phyloP scores from a whole-genome alignment of 2,113 vertebrate species.

The Scopus umbretta region DNA sequence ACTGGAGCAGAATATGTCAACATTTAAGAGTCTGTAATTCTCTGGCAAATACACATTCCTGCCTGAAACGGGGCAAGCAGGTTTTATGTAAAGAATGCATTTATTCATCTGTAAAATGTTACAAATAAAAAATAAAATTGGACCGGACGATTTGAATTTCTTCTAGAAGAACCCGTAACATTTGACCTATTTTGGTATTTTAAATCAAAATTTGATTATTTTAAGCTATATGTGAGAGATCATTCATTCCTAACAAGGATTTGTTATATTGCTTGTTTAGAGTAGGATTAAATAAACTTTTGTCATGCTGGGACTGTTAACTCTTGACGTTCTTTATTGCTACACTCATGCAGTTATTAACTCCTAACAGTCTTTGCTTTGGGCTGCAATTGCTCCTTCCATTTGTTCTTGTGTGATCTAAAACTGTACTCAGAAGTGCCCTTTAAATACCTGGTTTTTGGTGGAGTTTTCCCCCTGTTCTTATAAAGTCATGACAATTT shows the following conservation, averaged over 20 bases:
- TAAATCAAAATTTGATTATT: constrained; percentile 32
- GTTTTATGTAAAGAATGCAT: neutral
- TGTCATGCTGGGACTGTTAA: neutral
- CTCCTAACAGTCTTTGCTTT: neutral
- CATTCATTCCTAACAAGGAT: constrained; percentile 21
- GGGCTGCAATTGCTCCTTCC: neutral
- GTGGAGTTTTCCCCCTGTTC: neutral
- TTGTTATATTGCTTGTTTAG: constrained; percentile 27
- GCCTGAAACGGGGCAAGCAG: neutral
- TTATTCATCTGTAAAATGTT: constrained; percentile 17
- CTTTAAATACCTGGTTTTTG: neutral
- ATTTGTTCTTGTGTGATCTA: neutral
- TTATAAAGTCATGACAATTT: neutral
- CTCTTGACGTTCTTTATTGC: neutral
- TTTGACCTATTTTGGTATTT: neutral
- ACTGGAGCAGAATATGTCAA: neutral
- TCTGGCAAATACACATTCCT: neutral
- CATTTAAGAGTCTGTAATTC: neutral
- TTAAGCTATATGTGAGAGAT: constrained; percentile 11
- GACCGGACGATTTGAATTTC: neutral
- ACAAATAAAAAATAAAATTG: constrained; percentile 34
- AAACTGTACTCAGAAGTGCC: neutral
- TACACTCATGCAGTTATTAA: neutral
- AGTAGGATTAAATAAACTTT: constrained; percentile 33
- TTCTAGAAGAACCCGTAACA: neutral